Base-by-base conservation (phyloP, 1,140 invertebrate species). In the Aleiodes sp. region DNA sequence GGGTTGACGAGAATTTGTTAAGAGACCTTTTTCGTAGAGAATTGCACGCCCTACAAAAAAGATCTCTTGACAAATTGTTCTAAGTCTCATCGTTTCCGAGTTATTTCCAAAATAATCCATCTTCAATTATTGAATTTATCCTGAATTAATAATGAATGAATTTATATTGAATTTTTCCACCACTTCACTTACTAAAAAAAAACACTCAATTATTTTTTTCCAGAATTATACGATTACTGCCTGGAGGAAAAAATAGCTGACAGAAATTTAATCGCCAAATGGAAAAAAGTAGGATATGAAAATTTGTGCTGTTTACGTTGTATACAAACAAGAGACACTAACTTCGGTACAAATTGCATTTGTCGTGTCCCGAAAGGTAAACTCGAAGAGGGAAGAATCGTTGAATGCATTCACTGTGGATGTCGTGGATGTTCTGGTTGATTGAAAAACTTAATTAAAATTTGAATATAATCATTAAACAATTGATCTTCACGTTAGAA, bases 211-310 rank as follows among this genome's bases (percentile, higher is more conserved):
- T 19, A 24, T 6, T 14, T 16, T 75, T 76, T 87, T 89, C 64
- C 82, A 92, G 98, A 99, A 84, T 83, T 99, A 0, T 99, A 99
- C 81, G 96, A 99, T 63, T 99, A 97, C 80, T 99, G 98, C 76
- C 78, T 99, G 0, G 95, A 96, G 76, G 96, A 99, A 84, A 97
- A 97, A 80, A 97, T 99, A 71, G 98, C 98, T 0, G 98, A 99
- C 82, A 93, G 92, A 70, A 98, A 99, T 82, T 86, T 99, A 1
- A 99, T 99, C 77, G 98, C 98, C 0, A 99, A 99, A 83, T 99
- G 98, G 98, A 99, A 99, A 83, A 99, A 99, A 85, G 94, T 96
- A 73, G 98, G 98, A 0, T 99, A 99, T 87, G 98, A 99, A 86
- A 99, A 99, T 83, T 86, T 99, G 4, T 99, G 98, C 80, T 99